Percentiles rank a stretch among this genome's conserved stretches.
phyloP scores from a whole-genome alignment of 2,797 vertebrate genomes.

The Hippocampus kuda region DNA sequence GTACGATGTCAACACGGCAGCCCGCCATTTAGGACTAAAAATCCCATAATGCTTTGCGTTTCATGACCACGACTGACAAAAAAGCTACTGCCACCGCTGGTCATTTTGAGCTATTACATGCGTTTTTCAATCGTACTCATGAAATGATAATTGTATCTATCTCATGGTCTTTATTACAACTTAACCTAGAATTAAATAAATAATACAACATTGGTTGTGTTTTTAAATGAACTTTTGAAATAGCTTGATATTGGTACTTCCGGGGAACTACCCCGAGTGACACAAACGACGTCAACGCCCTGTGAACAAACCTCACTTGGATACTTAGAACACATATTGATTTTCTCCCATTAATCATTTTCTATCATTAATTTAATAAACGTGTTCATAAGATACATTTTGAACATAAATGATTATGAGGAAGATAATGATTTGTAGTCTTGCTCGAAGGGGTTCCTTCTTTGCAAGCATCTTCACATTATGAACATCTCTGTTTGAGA shows the following conservation, averaged over 20 bases:
- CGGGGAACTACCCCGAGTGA: background rate
- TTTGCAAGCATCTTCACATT: conserved; percentile 8
- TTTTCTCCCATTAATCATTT: background rate
- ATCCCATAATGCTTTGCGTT: conserved; percentile 46
- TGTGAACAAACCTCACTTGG: background rate
- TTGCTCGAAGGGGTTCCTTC: background rate
- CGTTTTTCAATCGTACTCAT: background rate
- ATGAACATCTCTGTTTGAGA: conserved; percentile 10
- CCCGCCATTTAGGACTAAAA: conserved; percentile 46
- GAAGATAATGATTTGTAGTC: background rate
- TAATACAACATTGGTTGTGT: background rate
- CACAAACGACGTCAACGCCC: background rate
- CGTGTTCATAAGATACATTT: no score
- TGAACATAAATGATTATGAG: background rate
- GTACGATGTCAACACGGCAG: conserved; percentile 25
- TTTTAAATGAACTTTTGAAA: background rate
- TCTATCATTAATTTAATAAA: background rate
- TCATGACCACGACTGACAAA: background rate
- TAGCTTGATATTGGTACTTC: background rate
- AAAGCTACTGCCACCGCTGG: conserved; percentile 30
- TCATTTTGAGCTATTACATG: background rate
- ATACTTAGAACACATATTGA: background rate
- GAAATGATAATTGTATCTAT: no score
- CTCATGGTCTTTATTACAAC: background rate
- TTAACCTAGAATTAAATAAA: background rate